These are phyloP conservation scores for Kryphioiulus occultus DNA, from an alignment of 2,888 invertebrate species.

Conservation along the genomic window DNA sequence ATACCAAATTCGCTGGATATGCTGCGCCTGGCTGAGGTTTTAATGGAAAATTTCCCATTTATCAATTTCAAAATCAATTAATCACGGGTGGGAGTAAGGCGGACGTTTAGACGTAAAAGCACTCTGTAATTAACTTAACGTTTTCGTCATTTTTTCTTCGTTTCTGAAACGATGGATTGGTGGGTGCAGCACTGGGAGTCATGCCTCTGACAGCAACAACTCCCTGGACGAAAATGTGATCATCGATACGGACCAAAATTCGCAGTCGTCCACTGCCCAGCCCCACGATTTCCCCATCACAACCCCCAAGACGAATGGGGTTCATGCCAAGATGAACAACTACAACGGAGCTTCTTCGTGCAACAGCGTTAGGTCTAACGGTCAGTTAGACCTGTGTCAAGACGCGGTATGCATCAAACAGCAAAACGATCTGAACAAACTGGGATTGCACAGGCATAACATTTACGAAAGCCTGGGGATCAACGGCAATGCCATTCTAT, in stretches of 20 bases:
- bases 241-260: slow-evolving; percentile 61
- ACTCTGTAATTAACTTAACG: slow-evolving; percentile 31
- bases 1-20: neutral
- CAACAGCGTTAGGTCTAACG: neutral
- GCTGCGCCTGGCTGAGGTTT: neutral
- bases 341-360: slow-evolving; percentile 42
- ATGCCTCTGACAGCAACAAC: slow-evolving; percentile 75
- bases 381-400: neutral
- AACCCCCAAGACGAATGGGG: slow-evolving; percentile 37
- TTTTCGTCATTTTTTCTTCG: slow-evolving; percentile 54
- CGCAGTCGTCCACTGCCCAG: slow-evolving; percentile 59
- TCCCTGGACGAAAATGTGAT: slow-evolving; percentile 85
- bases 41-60: slow-evolving; percentile 17
- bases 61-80: slow-evolving; percentile 35
- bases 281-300: slow-evolving; percentile 48
- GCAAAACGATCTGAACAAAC: slow-evolving; percentile 62
- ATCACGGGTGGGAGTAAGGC: neutral
- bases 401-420: slow-evolving; percentile 53
- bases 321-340: slow-evolving; percentile 50
- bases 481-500: slow-evolving; percentile 43
- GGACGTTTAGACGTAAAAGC: neutral
- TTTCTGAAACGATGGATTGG: slow-evolving; percentile 56
- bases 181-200: slow-evolving; percentile 62
- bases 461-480: slow-evolving; percentile 74
- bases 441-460: slow-evolving; percentile 66